Base-by-base conservation (phyloP, 2,113 vertebrate species). In the Pseudorectes ferrugineus region DNA sequence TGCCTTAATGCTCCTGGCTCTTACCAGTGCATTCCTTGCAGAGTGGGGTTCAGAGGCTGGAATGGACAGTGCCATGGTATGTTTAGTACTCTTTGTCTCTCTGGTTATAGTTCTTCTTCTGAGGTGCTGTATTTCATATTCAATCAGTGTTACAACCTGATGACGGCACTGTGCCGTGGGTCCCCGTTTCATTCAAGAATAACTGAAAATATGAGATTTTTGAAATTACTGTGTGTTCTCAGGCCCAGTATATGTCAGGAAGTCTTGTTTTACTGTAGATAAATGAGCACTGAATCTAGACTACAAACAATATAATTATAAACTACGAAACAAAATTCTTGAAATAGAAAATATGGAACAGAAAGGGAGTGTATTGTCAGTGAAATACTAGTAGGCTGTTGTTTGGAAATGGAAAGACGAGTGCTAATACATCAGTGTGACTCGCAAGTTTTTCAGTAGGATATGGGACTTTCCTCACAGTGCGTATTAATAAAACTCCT, bases 61-160 rank as follows among this genome's bases (percentile, higher is more conserved):
- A 98, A 98, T 9, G 99, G 99, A 73, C 98, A 98, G 43, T 99
- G 99, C 96, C 97, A 98, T 28, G 99, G 99, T 99, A 98, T 57
- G 98, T 98, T 75, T 71, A 16, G 15, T 61, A 23, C 26, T 90
- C 19, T 49, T 58, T 62, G 14, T 38, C 21, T 72, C 36, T 48
- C 6, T 12, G 16, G 13, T 85, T 72, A 4, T 20, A 11, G 38
- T 54, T 70, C 31, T 51, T 16, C 1, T 92, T 85, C 62, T 13
- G 14, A 62, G 12, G 35, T 33, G 28, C 26, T 66, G 6, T 76
- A 18, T 28, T 82, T 11, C 28, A 23, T 68, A 6, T 36, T 82
- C 31, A 9, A 2, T 46, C 49, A 9, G 3, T 42, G 38, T 52
- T 63, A 42, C 8, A 77, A 38, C 16, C 35, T 46, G 55, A 59